Base-by-base conservation (phyloP, 2,888 invertebrate genomes). In the Saturnia pavonia region DNA sequence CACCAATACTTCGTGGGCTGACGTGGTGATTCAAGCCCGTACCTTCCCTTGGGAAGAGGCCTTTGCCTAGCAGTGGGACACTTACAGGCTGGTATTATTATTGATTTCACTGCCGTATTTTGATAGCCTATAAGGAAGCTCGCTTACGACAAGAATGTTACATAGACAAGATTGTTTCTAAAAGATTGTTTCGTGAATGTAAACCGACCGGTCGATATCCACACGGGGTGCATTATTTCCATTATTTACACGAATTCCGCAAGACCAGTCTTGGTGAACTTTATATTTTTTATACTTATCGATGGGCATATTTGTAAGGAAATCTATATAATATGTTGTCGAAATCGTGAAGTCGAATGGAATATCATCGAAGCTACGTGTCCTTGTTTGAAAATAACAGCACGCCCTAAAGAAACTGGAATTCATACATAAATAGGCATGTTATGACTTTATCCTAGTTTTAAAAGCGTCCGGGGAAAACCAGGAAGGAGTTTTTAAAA, bases 131-230 rank as follows among this genome's bases (percentile, higher is more conserved):
- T 19, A 51, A 27, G 27, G 57, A 25, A 57, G 27, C 57, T 25
- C 14, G 57, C n/a, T 54, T 11, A 22, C 54, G n/a, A 12, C 22
- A 54, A 54, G 54, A 54, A 54, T 54, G 54, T 54, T 54, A 54
- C 54, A 54, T 22, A 54, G 22, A 22, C 54, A 22, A 9, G 57
- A 60, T 60, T 25, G 25, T 27, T 60, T 60, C 57, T 60, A 60
- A 60, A 54, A 60, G 51, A 69, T 65, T 68, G 42, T 48, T 22
- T 54, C 34, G 69, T 65, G 65, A 69, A 69, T 63, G 69, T 63
- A 65, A 69, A 69, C 69, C 69, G 40, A 63, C 42, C 54, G 45
- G 60, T 60, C 34, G 40, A n/a, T n/a, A 1, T 27, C 14, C 57
- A 4, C 27, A 60, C 25, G 57, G 25, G 25, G 69, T 22, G 51